phyloP scores from a whole-genome alignment of 2,888 invertebrate species.

The Hydropsyche betteni region DNA sequence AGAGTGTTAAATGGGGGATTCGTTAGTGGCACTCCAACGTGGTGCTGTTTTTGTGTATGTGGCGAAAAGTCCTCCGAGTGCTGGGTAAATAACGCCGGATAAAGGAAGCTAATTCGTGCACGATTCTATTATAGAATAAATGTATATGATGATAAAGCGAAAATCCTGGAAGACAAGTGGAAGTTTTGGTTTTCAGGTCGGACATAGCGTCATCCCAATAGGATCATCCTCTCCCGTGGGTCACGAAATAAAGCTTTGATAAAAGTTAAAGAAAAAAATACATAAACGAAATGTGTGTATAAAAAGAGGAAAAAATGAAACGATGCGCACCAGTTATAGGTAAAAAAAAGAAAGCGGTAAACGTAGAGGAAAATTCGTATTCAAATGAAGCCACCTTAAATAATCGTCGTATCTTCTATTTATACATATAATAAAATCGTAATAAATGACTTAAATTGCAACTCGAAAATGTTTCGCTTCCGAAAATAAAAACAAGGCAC shows the following conservation, averaged over 20 bases:
- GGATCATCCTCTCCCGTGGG: slow-evolving; percentile 21
- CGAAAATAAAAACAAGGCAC: slow-evolving; percentile 18
- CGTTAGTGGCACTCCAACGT: too few species aligned
- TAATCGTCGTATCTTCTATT: not conserved
- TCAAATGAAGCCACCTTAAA: slow-evolving; percentile 2
- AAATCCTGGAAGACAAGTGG: not conserved
- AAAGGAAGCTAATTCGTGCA: too few species aligned
- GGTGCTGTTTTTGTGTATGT: too few species aligned
- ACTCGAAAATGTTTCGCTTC: not conserved
- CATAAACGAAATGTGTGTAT: too few species aligned
- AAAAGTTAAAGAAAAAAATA: not conserved
- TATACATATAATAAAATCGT: too few species aligned
- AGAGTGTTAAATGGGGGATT: too few species aligned
- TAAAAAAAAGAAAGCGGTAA: slow-evolving; percentile 1
- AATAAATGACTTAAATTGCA: too few species aligned
- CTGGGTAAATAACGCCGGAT: too few species aligned
- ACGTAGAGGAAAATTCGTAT: not conserved
- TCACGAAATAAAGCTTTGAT: slow-evolving; percentile 24
- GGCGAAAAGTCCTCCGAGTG: too few species aligned
- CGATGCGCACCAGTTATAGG: slow-evolving; percentile 15
- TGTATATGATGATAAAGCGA: too few species aligned
- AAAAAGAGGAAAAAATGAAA: not conserved
- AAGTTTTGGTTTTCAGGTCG: not conserved
- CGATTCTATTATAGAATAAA: too few species aligned
- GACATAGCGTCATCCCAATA: slow-evolving; percentile 15